These are phyloP conservation scores for Todiramphus chloris DNA, from an alignment of 2,113 vertebrate genomes.

Conservation along the genomic window DNA sequence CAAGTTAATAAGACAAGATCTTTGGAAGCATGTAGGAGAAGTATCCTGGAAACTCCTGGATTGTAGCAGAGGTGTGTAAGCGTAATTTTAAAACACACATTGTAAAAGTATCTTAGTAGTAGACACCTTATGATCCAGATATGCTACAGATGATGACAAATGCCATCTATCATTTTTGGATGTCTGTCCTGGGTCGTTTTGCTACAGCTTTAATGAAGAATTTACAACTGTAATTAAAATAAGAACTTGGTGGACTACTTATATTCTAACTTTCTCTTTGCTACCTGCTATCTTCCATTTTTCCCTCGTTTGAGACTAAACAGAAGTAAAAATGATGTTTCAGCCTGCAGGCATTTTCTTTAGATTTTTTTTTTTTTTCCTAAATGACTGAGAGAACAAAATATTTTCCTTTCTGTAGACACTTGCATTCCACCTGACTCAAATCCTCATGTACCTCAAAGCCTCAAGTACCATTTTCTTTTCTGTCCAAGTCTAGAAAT, in stretches of 20 bases:
- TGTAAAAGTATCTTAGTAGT: neutral
- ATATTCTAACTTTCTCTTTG: neutral
- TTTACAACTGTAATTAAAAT: neutral
- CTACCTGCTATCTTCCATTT: neutral
- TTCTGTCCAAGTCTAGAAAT: neutral
- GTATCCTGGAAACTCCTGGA: neutral
- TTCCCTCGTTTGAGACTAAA: neutral
- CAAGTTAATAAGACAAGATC: neutral
- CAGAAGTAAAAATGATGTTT: neutral
- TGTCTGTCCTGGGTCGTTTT: neutral
- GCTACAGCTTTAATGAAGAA: neutral
- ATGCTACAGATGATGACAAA: neutral
- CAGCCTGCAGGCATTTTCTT: neutral
- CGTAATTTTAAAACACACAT: neutral
- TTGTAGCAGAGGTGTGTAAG: neutral
- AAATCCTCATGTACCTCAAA: neutral
- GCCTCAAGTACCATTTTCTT: neutral
- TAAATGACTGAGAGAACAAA: neutral
- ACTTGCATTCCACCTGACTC: neutral
- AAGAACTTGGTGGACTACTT: neutral
- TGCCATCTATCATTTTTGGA: neutral
- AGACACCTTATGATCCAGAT: neutral
- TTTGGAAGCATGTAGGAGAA: neutral
- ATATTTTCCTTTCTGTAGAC: conserved; percentile 23
- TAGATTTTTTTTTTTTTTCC: neutral